Evolutionary conservation across 1,140 invertebrate genomes (phyloP), one percentile per base, ranked within the genome.

Genomic region (Cheumatopsyche charites): DNA sequence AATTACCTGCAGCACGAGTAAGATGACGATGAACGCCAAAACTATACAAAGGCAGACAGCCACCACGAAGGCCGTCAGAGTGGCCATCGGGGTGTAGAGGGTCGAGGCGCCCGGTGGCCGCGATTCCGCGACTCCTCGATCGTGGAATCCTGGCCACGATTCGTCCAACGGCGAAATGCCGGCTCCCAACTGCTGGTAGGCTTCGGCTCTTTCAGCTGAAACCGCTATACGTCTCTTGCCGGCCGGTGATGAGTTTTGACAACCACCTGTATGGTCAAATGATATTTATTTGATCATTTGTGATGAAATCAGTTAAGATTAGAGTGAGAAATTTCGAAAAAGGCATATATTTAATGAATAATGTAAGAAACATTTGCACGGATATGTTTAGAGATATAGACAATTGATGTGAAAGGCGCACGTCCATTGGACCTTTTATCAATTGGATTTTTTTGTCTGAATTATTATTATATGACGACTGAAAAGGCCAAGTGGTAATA

Each of bases 141-240:
- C 78, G 70, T 49, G 70, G 43, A 79, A 78, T 62, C 79, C 80
- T 70, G 79, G 80, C 68, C 80, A 80, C 71, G 80, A 73, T 71
- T 81, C 66, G 77, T 74, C 66, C 81, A 26, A 76, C 80, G 70
- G 75, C 78, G 65, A 82, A 78, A 78, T 25, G 78, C 74, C 75
- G 78, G 81, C 77, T 78, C 79, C 78, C 78, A 79, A 75, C 76
- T 76, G 83, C 83, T 80, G 80, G 80, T 78, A 78, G 76, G 79
- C 71, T 19, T 80, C 75, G 79, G 72, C 66, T 78, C 80, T 79
- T 77, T 87, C 86, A 74, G 88, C 84, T 12, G 81, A 81, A 74
- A 88, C 82, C 0, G 90, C 87, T 52, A 91, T 91, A 49, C 90
- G 85, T n/a, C 91, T 83, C 77, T 92, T 92, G 19, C 90, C 90